Evolutionary conservation across 2,888 invertebrate species (phyloP), one percentile per base, ranked within the genome.

Genomic region (Limnephilus rhombicus): DNA sequence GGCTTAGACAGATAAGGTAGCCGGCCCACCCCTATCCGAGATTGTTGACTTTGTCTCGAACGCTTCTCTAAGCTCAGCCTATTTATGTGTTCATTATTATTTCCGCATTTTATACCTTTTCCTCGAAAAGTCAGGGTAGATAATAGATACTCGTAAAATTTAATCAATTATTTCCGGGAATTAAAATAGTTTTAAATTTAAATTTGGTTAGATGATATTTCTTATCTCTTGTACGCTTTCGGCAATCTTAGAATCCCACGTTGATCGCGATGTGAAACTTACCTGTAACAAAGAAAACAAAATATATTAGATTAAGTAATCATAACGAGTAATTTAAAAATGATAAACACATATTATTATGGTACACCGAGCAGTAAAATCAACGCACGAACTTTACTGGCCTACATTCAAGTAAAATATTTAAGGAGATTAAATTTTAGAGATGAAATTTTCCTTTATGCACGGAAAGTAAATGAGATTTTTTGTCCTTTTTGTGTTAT

Each of bases 201-300:
- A 83, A 83, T 83, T 37, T 13, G 24, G 18, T 13, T 34, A 83
- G 7, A 15, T 34, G 29, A 34, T 37, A 18, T 37, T 3, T 83
- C 37, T 83, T 82, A 24, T 85, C 85, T 85, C 41, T 37, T 49
- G 3, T 15, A 49, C 83, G 18, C 18, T 34, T 7, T 86, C 68
- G 86, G 15, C 15, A 45, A 85, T 24, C 41, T 24, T 7, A 29
- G 49, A 86, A 45, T 37, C 53, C 68, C 41, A n/a, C 90, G 13
- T 5, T 24, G n/a, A 1, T 53, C 31, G 12, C 15, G 53, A 68
- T 90, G 4, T 24, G 45, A 12, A 24, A 41, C 91, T 91, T 85
- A 91, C 91, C 91, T 91, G 91, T 11, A 91, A 91, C 81, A 81
- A 45, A 53, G 68, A 82, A 85, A 89, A 89, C 37, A 88, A 49